These are phyloP conservation scores for Pogonognathellus flavescens DNA, from an alignment of 1,140 invertebrate genomes.

Conservation along the genomic window DNA sequence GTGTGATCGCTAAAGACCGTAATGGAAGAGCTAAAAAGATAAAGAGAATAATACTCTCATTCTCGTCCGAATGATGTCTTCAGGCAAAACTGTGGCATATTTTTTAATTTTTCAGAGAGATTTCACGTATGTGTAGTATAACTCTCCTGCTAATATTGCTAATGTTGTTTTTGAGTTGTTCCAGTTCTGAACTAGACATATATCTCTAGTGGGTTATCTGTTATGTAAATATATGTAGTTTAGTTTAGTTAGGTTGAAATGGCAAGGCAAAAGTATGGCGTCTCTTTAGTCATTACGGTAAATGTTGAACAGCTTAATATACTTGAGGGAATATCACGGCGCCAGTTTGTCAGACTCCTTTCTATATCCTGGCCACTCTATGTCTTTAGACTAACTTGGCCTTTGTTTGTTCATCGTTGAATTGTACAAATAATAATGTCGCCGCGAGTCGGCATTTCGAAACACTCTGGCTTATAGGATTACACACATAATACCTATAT, in stretches of 20 bases:
- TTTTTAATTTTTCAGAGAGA: background rate
- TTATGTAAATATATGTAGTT: background rate
- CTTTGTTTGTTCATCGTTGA: slow-evolving; percentile 22
- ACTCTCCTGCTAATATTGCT: too few relatives aligned
- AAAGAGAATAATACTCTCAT: background rate
- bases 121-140: too few relatives aligned
- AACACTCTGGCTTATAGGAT: too few relatives aligned
- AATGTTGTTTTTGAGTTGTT: background rate
- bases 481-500: too few relatives aligned
- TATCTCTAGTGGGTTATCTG: background rate
- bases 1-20: background rate
- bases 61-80: background rate
- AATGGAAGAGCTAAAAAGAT: background rate
- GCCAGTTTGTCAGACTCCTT: slow-evolving; percentile 53
- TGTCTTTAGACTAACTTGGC: background rate
- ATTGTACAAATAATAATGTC: slow-evolving; percentile 17
- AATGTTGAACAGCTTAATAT: slow-evolving; percentile 1
- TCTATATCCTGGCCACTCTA: background rate
- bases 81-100: background rate
- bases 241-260: background rate
- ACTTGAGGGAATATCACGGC: slow-evolving; percentile 28
- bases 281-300: slow-evolving; percentile 28
- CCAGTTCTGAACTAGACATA: slow-evolving; percentile 33
- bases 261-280: background rate
- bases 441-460: background rate